Base-by-base conservation (phyloP, 2,888 invertebrate species). In the Seladonia tumulorum region DNA sequence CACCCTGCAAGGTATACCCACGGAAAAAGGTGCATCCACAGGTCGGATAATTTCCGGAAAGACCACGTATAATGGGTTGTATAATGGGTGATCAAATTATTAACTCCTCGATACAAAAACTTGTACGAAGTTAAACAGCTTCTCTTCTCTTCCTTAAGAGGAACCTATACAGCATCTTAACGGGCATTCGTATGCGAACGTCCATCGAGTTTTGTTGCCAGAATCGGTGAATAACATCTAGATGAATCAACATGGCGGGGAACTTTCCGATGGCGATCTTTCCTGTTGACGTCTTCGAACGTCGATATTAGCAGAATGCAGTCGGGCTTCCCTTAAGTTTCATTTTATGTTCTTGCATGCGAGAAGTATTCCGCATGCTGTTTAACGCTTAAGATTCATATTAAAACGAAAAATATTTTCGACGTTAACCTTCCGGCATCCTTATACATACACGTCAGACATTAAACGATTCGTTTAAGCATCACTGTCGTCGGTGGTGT, bases 211-310 rank as follows among this genome's bases (percentile, higher is more conserved):
- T 10, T 25, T n/a, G 71, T 72, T 72, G 47, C n/a, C 47, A 72
- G 83, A 83, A 73, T 70, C 83, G 35, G 42, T 76, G 76, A 83
- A 29, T 73, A 76, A 77, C 68, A 35, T 42, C 22, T 25, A 22
- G 29, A 3, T 49, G 35, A 22, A 29, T 73, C 72, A 35, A 22
- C 29, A 57, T 7, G 16, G n/a, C 35, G 39, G 35, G 35, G 68
- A 22, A 22, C 1, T 74, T 74, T 74, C 25, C 45, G 14, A 10
- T 3, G 10, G 18, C 22, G 25, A 5, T 35, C 14, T 71, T 78
- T 78, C 78, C 2, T 60, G 78, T 70, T 78, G 49, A 57, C 49
- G 42, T 7, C 25, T n/a, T 25, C 5, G 29, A 14, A 70, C 5
- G n/a, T n/a, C n/a, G 49, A 63, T 10, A 12, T n/a, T 53, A 8